Evolutionary conservation across 2,888 invertebrate species (phyloP), one percentile per base, ranked within the genome.

Genomic region (Conchocele bisecta): DNA sequence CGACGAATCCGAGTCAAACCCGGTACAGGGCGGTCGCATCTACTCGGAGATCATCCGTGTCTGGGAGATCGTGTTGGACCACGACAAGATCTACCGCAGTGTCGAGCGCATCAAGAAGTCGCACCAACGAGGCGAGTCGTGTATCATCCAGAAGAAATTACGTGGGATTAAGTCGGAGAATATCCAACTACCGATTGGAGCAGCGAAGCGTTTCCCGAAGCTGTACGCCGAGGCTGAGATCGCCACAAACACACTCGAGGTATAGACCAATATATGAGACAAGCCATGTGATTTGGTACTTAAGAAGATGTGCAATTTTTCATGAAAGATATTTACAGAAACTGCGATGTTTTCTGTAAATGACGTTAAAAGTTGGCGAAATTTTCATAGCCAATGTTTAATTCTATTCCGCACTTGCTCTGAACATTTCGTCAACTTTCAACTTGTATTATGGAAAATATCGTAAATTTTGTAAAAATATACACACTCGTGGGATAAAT

Each of bases 11-110:
- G 76, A 61, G n/a, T 68, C 60, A 31, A 75, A 75, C 20, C 41
- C 80, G 17, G 82, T 81, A 1, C 57, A 51, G 13, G 82, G 83
- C 15, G 83, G 85, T 15, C 73, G 81, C 53, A 83, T 88, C 31
- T 88, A 89, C 70, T 82, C 86, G 1, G 86, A 89, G 60, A 76
- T 88, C 33, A 75, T 81, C 17, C 26, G 79, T 50, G 77, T 79
- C 2, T 79, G 76, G 75, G 81, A 82, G 20, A 82, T 83, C 13
- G 80, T 82, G 13, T 70, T 83, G 41, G 74, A 79, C 56, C 79
- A 82, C 63, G 78, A 83, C 39, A 75, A 80, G 41, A 79, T 82
- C 20, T 67, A 72, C 70, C 75, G 70, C 35, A 56, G 66, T 41
- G 79, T 78, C 1, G 75, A 85, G 28, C 74, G 78, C 39, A 86